Conservation (phyloP, 2,888 invertebrate species). For the Archips xylosteana region DNA sequence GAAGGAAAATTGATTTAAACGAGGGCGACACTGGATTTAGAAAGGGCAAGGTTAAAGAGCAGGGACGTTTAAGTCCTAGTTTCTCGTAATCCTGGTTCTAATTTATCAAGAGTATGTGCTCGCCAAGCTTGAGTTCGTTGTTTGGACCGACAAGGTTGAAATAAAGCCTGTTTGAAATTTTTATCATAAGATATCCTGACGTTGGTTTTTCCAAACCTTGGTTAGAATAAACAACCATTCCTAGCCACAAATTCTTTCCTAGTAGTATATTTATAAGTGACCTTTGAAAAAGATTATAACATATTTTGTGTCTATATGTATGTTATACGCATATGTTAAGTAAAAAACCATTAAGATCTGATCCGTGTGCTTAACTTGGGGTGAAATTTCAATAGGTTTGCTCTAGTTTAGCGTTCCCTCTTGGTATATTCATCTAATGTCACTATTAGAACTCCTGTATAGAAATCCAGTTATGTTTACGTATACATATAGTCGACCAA, state of each 20-base stretch:
- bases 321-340: not conserved
- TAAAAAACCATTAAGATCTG: slow-evolving; percentile 7
- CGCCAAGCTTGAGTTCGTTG: not conserved
- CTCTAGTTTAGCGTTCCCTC: slow-evolving; percentile 30
- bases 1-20: slow-evolving; percentile 17
- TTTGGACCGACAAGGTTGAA: not conserved
- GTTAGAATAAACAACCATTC: not conserved
- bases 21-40: slow-evolving; percentile 2
- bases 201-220: not conserved
- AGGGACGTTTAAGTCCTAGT: not conserved
- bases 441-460: not conserved
- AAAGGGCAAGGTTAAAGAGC: not conserved
- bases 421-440: slow-evolving; percentile 14
- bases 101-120: not conserved
- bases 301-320: not conserved
- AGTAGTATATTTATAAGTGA: not conserved
- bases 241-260: not conserved
- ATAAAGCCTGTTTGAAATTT: not conserved
- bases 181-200: not conserved
- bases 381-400: slow-evolving; percentile 20
- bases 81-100: not conserved
- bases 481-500: not conserved
- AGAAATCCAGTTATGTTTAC: slow-evolving; percentile 28
- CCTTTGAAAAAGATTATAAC: not conserved
- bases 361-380: slow-evolving; percentile 8